Conservation (phyloP, 2,888 invertebrate genomes). For the Cheilosia variabilis region DNA sequence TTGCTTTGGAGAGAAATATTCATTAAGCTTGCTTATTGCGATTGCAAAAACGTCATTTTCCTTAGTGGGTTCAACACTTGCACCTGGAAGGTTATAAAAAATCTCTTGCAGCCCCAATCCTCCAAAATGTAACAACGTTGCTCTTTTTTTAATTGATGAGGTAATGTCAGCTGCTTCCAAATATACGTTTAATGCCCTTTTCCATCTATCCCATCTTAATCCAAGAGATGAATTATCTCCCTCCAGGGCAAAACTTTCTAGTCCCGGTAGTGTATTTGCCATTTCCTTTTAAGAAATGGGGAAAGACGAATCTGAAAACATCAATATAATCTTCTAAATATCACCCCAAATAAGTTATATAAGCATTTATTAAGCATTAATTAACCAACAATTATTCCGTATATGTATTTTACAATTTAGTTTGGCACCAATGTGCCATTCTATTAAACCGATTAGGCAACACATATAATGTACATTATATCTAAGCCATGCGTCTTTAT, state of each 20-base stretch:
- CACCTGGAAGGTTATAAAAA: constrained; percentile 7
- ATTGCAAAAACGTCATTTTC: constrained; percentile 58
- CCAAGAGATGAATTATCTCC: constrained; percentile 18
- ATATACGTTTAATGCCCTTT: constrained; percentile 19
- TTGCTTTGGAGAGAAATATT: constrained; percentile 76
- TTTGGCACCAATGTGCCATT: neutral
- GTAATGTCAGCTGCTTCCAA: constrained; percentile 16
- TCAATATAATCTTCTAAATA: too few relatives aligned
- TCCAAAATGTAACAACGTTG: constrained; percentile 28
- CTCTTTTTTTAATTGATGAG: constrained; percentile 11
- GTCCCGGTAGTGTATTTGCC: neutral
- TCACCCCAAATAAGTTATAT: too few relatives aligned
- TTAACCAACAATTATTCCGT: too few relatives aligned
- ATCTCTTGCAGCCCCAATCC: constrained; percentile 19
- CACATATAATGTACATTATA: too few relatives aligned
- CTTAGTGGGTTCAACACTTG: neutral
- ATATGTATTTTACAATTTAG: too few relatives aligned
- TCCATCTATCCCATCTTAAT: constrained; percentile 30
- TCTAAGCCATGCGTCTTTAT: too few relatives aligned
- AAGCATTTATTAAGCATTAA: too few relatives aligned
- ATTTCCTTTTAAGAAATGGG: too few relatives aligned
- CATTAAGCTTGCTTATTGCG: constrained; percentile 74
- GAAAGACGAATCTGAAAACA: too few relatives aligned
- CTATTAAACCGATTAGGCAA: neutral
- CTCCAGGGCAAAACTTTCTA: constrained; percentile 5